Conservation (phyloP, 1,140 invertebrate genomes). For the Bombyx mori region DNA sequence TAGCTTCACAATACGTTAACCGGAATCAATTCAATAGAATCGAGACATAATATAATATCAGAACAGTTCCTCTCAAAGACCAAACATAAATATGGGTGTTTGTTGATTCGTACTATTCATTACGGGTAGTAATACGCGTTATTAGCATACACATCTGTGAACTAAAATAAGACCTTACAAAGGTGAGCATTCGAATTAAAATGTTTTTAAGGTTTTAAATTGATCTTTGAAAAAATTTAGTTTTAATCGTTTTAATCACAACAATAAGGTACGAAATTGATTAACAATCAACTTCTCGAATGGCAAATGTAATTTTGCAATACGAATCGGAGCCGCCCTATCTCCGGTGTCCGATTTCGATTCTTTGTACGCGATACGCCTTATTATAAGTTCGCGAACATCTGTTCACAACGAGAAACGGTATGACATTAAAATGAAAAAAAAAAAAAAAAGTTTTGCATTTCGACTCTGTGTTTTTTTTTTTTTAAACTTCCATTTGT, state of each 20-base stretch:
- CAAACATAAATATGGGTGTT: background rate
- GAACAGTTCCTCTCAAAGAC: background rate
- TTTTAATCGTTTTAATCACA: background rate
- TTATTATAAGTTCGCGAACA: slow-evolving; percentile 67
- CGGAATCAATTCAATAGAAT: slow-evolving; percentile 23
- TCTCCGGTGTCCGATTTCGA: slow-evolving; percentile 69
- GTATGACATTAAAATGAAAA: slow-evolving; percentile 31
- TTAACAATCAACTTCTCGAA: slow-evolving; percentile 16
- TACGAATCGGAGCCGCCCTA: slow-evolving; percentile 48
- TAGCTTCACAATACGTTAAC: slow-evolving; percentile 29
- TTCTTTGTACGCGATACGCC: slow-evolving; percentile 65
- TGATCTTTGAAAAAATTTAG: too few species aligned
- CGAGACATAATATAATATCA: slow-evolving; percentile 1
- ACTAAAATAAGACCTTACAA: slow-evolving; percentile 25
- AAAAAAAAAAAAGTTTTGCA: slow-evolving; percentile 37
- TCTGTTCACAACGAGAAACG: slow-evolving; percentile 45
- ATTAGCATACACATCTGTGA: slow-evolving; percentile 14
- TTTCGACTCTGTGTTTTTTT: slow-evolving; percentile 41
- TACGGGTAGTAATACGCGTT: background rate
- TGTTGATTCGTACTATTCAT: background rate
- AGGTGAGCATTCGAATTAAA: slow-evolving; percentile 63
- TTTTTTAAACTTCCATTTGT: slow-evolving; percentile 5
- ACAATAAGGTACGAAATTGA: slow-evolving; percentile 28
- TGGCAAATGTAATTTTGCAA: slow-evolving; percentile 40
- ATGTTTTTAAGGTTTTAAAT: slow-evolving; percentile 31